Conservation (phyloP, 1,140 invertebrate species). For the Drosophila kepulauana region DNA sequence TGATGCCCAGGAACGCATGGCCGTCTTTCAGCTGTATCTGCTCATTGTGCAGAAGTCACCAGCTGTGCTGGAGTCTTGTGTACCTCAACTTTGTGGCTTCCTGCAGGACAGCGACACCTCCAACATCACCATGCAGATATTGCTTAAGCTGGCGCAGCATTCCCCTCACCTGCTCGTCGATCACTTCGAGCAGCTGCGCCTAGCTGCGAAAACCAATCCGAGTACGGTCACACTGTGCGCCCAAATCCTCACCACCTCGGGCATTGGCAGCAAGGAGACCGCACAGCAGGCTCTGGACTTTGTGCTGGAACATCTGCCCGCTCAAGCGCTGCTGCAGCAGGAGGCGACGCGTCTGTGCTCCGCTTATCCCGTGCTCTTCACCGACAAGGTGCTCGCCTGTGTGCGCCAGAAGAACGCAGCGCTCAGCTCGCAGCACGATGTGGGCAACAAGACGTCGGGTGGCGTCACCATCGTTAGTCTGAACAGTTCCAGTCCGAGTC, state of each 20-base stretch:
- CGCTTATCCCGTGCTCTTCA: slow-evolving; percentile 91
- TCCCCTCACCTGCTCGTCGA: slow-evolving; percentile 89
- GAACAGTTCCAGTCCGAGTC: slow-evolving; percentile 84
- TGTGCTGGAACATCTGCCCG: slow-evolving; percentile 90
- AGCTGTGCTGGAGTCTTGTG: slow-evolving; percentile 79
- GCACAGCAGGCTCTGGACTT: slow-evolving; percentile 93
- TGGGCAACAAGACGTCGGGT: slow-evolving; percentile 88
- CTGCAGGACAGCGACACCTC: slow-evolving; percentile 79
- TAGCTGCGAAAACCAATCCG: slow-evolving; percentile 89
- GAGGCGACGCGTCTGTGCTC: slow-evolving; percentile 92
- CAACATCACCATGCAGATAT: slow-evolving; percentile 91
- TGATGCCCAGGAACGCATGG: slow-evolving; percentile 93
- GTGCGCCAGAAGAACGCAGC: slow-evolving; percentile 88
- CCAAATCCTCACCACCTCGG: slow-evolving; percentile 89
- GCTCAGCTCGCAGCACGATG: slow-evolving; percentile 79
- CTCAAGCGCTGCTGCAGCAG: slow-evolving; percentile 89
- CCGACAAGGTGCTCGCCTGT: slow-evolving; percentile 90
- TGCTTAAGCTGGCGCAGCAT: slow-evolving; percentile 90
- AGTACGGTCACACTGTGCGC: slow-evolving; percentile 88
- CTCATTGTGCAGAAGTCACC: slow-evolving; percentile 93
- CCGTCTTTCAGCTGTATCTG: slow-evolving; percentile 92
- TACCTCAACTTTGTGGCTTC: slow-evolving; percentile 76
- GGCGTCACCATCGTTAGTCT: slow-evolving; percentile 92
- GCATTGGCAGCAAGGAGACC: slow-evolving; percentile 88
- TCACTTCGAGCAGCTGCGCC: slow-evolving; percentile 89